Evolutionary conservation across 2,797 vertebrate species (phyloP), one percentile per base, ranked within the genome.

Genomic region (Chanos chanos): DNA sequence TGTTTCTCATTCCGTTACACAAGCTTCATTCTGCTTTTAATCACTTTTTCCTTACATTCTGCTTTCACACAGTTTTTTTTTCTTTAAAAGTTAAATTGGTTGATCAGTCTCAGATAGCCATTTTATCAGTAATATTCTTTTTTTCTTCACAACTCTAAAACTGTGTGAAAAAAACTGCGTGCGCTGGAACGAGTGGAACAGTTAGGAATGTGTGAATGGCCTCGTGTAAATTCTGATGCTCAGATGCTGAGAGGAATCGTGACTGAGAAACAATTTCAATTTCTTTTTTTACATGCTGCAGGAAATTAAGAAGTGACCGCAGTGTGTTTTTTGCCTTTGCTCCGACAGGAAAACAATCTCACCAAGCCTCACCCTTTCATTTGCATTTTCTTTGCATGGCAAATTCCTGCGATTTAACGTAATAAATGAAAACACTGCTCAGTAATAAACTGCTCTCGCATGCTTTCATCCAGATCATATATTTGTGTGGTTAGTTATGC

Each of bases 291-390:
- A 58, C 56, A 47, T 43, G 44, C 47, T 44, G 33, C 59, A 61
- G 62, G 66, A 68, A 69, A 67, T 62, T 62, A 76, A 65, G 65
- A 60, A 71, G 57, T 16, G 44, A 70, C 66, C 56, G 5, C 64
- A 53, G 47, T 53, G 67, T 21, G 53, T 63, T 66, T 61, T 16
- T n/a, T n/a, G n/a, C 43, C 33, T 49, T 22, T 21, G 24, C 30
- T 36, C 31, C 52, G 47, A 62, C 68, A 68, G 13, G 30, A 47
- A 66, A 73, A 39, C 18, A 24, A 27, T 56, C 21, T 12, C 34
- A 60, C 51, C 19, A 18, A 18, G 52, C 56, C 49, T 70, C 54
- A 64, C 33, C 15, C 50, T 63, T 70, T 56, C 28, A 68, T 69
- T 68, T 66, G 45, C 61, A 73, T 68, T 28, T 44, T 61, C 72